phyloP scores from a whole-genome alignment of 2,797 vertebrate genomes.

The Neoniphon sammara region DNA sequence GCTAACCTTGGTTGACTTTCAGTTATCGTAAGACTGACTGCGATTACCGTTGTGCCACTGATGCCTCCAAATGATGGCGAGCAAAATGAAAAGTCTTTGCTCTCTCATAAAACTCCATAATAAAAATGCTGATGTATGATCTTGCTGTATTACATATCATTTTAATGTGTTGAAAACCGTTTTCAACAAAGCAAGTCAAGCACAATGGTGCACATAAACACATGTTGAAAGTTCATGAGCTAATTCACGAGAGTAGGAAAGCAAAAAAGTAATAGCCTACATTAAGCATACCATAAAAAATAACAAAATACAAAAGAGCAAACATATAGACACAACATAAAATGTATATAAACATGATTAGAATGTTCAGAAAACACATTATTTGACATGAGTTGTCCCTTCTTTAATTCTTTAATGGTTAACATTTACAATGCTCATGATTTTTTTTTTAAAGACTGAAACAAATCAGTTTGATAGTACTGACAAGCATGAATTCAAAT shows the following conservation, averaged over 20 bases:
- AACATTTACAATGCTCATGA: conserved; percentile 67
- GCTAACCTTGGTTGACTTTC: conserved; percentile 67
- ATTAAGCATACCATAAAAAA: conserved; percentile 64
- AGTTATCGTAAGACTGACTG: conserved; percentile 39
- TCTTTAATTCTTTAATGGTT: conserved; percentile 58
- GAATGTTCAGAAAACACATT: conserved; percentile 65
- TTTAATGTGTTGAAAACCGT: conserved; percentile 79
- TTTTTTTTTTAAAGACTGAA: conserved; percentile 53
- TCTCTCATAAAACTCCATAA: conserved; percentile 51
- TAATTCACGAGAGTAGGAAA: conserved; percentile 68
- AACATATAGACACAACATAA: conserved; percentile 72
- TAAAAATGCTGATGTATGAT: conserved; percentile 60
- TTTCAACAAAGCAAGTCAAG: conserved; percentile 80
- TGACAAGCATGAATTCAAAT: conserved; percentile 54
- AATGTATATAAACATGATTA: conserved; percentile 68
- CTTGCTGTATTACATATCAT: conserved; percentile 71
- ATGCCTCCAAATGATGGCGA: conserved; percentile 27
- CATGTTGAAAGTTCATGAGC: conserved; percentile 72
- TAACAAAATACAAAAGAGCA: conserved; percentile 57
- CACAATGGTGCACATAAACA: conserved; percentile 78
- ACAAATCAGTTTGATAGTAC: conserved; percentile 53
- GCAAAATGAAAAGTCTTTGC: conserved; percentile 15
- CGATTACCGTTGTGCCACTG: conserved; percentile 18
- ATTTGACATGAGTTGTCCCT: conserved; percentile 62
- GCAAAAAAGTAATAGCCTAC: conserved; percentile 57